Evolutionary conservation across 1,140 invertebrate species (phyloP), one percentile per base, ranked within the genome.

Genomic region (Ostrea edulis): DNA sequence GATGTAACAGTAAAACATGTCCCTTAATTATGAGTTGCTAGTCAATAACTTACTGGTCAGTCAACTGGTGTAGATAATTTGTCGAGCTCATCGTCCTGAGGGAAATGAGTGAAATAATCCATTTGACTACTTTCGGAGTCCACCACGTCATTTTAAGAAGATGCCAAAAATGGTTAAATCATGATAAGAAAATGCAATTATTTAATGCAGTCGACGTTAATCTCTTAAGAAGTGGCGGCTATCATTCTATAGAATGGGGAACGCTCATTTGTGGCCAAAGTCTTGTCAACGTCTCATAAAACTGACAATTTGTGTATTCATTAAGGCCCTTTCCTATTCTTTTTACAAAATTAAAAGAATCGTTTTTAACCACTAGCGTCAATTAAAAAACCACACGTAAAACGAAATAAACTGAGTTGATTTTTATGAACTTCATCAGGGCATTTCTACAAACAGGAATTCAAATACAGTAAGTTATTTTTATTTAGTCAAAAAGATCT

Each of bases 271-370:
- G 68, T 77, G 68, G 25, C 68, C 29, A 77, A 77, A 14, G 25
- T 29, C 68, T 77, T 77, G 68, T 77, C 68, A 77, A 77, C 9
- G 29, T 14, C 68, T 25, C 68, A 77, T 77, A 77, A 77, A 77
- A 77, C 29, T 77, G 68, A 77, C 68, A 77, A 77, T 77, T 35
- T 77, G 68, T 29, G 68, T 44, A 25, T 77, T 25, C 14, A 77
- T 77, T 77, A 77, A 77, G 25, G 35, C 29, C 22, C 35, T 25
- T 77, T 35, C 35, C 29, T 29, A 29, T 77, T 29, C 22, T 11
- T 77, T 77, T 77, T 35, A 77, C 68, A 77, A 77, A 35, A 11
- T 77, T 29, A 14, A 77, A 25, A 25, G 29, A 35, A 29, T 14
- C 29, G 12, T 29, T 35, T n/a, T 35, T 77, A 77, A 77, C 68